Conservation (phyloP, 2,888 invertebrate species). For the Orchesellides sinensis region DNA sequence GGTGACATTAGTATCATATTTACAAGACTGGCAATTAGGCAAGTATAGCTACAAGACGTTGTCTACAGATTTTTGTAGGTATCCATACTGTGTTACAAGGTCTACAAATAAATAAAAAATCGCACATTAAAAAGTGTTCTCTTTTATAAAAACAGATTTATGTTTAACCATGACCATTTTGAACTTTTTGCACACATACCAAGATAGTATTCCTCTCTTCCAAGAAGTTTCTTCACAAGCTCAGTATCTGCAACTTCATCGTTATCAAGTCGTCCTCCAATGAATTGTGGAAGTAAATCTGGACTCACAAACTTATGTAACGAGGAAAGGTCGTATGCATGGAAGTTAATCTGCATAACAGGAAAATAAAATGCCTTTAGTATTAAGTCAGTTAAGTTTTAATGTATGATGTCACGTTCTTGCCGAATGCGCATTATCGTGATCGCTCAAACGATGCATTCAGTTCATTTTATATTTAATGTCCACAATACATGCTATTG, state of each 20-base stretch:
- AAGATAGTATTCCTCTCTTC: slow-evolving; percentile 62
- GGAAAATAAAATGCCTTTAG: no score
- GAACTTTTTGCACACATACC: slow-evolving; percentile 31
- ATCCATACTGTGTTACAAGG: slow-evolving; percentile 41
- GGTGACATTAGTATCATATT: neutral
- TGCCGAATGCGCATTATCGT: no score
- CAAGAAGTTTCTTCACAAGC: slow-evolving; percentile 52
- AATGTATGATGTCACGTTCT: neutral
- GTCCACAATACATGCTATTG: neutral
- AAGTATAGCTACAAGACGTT: neutral
- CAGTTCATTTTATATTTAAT: neutral
- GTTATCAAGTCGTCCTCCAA: slow-evolving; percentile 62
- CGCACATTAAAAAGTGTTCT: neutral
- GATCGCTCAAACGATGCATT: neutral
- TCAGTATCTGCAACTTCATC: slow-evolving; percentile 58
- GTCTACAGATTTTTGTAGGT: no score
- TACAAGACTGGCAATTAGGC: no score
- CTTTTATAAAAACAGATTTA: neutral
- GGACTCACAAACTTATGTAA: slow-evolving; percentile 65
- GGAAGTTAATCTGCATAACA: slow-evolving; percentile 68
- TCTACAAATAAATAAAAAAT: slow-evolving; percentile 25
- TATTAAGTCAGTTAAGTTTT: neutral
- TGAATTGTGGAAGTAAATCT: slow-evolving; percentile 55
- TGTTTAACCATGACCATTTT: neutral
- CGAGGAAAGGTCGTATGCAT: slow-evolving; percentile 65